Base-by-base conservation (phyloP, 2,888 invertebrate genomes). In the Mesorhabditis sp. region DNA sequence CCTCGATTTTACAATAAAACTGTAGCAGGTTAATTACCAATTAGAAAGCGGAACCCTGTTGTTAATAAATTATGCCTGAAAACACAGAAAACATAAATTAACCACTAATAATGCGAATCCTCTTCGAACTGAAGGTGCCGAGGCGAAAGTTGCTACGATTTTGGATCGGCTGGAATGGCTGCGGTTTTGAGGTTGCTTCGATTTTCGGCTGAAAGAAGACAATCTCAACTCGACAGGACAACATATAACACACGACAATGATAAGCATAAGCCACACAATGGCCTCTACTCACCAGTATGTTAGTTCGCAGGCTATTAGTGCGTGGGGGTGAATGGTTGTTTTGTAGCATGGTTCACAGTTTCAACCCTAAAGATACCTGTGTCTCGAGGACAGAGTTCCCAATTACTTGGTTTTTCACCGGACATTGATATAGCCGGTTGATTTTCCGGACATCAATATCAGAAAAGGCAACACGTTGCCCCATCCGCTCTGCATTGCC, bases 381-480 rank as follows among this genome's bases (percentile, higher is more conserved):
- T 15, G 66, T 63, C n/a, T 71, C 68, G 7, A 64, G 50, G 44
- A 67, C 43, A 41, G 62, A 67, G 66, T 64, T 69, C 7, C 71
- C 70, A 50, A 61, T 50, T 67, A 71, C 58, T 67, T 69, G 61
- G 68, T 41, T 13, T n/a, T 41, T 10, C 6, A 69, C 43, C n/a
- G 63, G 76, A 70, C 88, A 88, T 7, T 82, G 81, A 79, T 88
- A 88, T 45, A 88, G 80, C 73, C 86, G 86, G 69, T 85, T 84
- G 69, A 88, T 84, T 74, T 87, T 86, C 41, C 83, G 74, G 7
- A 87, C 81, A 75, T 88, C 88, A n/a, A 77, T 77, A 2, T 80
- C 80, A 45, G 87, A 86, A 62, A 88, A 85, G 41, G 82, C 78
- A 6, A 81, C 78, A 63, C 88, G 75, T 77, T 88, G 88, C 4